phyloP scores from a whole-genome alignment of 1,140 invertebrate species.

The Drosophila setifemur region DNA sequence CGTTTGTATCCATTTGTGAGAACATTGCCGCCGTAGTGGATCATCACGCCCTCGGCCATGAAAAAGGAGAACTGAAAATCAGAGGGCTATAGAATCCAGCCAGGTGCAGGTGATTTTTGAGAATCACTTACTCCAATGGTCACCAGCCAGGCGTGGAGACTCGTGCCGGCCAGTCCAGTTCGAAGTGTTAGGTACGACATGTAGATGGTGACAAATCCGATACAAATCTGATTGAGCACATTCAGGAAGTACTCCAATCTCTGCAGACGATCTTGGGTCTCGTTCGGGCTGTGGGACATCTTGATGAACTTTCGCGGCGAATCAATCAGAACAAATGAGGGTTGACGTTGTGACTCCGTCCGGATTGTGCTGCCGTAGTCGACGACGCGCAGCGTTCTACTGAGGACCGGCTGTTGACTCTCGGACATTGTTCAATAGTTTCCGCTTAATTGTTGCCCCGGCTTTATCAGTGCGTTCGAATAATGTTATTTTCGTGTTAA shows the following conservation, averaged over 20 bases:
- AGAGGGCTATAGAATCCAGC: not conserved
- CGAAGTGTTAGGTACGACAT: slow-evolving; percentile 69
- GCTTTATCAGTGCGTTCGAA: slow-evolving; percentile 46
- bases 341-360: slow-evolving; percentile 12
- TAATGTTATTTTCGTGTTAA: slow-evolving; percentile 74
- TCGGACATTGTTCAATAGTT: slow-evolving; percentile 59
- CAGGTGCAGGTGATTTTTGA: too few relatives aligned
- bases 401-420: slow-evolving; percentile 41
- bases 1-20: slow-evolving; percentile 63
- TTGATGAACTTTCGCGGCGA: slow-evolving; percentile 44
- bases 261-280: slow-evolving; percentile 25
- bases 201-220: slow-evolving; percentile 76
- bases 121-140: slow-evolving; percentile 67
- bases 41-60: slow-evolving; percentile 79
- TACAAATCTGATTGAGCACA: slow-evolving; percentile 77
- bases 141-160: slow-evolving; percentile 70
- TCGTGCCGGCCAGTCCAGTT: slow-evolving; percentile 49
- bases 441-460: not conserved
- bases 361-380: slow-evolving; percentile 68
- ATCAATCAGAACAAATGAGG: slow-evolving; percentile 46
- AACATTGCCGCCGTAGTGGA: slow-evolving; percentile 70
- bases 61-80: slow-evolving; percentile 66
- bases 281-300: slow-evolving; percentile 49
- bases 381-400: slow-evolving; percentile 40
- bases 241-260: slow-evolving; percentile 61